Evolutionary conservation across 2,888 invertebrate species (phyloP), one percentile per base, ranked within the genome.

Genomic region (Hydrotaea cyrtoneurina): DNA sequence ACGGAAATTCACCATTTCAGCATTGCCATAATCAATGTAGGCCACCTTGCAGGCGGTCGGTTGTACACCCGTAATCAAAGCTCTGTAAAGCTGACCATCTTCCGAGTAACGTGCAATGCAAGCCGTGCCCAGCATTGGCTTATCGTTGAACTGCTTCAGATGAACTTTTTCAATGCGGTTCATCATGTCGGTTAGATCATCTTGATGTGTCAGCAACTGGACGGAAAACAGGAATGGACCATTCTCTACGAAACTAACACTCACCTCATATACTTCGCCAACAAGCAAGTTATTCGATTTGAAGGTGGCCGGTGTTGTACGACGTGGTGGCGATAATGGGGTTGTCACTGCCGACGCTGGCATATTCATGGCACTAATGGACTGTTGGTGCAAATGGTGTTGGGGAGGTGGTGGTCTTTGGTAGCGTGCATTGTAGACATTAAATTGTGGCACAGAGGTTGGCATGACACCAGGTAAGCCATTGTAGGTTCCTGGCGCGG

Each of bases 1-100:
- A 86, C 94, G 94, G 85, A 95, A 94, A 0, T 95, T 94, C 13
- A 96, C 94, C 88, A 95, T 93, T 92, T 96, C 96, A 7, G 95
- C 95, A 89, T 96, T 96, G 36, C 97, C 97, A 90, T 95, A 96
- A 91, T 97, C 97, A 39, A 96, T 96, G 91, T 96, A 97, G 89
- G 95, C 96, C 5, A 97, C 94, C 91, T 96, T 96, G 90, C 95
- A 96, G 73, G 95, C 94, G 21, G 95, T 94, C 82, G 95, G 95
- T 50, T 95, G 95, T 59, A 96, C 94, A 87, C 94, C 95, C 91
- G 95, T 96, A 2, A 97, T 95, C 50, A 97, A 95, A 43, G 96
- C 96, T 86, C 97, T 93, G 88, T 96, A 96, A 73, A 96, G 94
- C 21, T 94, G 94, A 5, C 94, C 93, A 88, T 96, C 96, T 84